Evolutionary conservation across 2,113 vertebrate genomes (phyloP).

Genomic region (Corapipo altera): DNA sequence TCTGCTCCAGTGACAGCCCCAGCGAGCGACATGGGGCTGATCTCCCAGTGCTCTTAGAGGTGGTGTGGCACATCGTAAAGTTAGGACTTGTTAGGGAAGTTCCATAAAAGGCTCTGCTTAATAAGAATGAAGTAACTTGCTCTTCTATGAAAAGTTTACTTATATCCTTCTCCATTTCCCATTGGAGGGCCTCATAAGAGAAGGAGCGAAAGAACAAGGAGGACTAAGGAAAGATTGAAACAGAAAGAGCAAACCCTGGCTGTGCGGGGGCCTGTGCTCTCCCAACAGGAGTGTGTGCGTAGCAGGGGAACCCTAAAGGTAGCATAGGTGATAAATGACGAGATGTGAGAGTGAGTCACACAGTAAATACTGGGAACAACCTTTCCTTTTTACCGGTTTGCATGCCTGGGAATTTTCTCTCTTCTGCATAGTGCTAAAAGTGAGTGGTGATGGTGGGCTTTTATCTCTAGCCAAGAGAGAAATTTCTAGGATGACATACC

Average conservation of each 20-base stretch:
- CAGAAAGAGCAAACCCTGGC: background rate
- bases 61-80: slow-evolving; percentile 13
- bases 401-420: background rate
- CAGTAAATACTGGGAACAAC: background rate
- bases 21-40: background rate
- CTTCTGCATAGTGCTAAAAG: background rate
- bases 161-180: background rate
- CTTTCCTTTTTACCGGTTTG: background rate
- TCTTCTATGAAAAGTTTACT: slow-evolving; percentile 1
- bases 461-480: slow-evolving; percentile 36
- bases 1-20: slow-evolving; percentile 25
- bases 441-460: slow-evolving; percentile 3
- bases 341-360: background rate
- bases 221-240: background rate
- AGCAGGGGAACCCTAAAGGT: background rate
- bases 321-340: background rate
- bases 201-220: background rate
- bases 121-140: slow-evolving; percentile 36
- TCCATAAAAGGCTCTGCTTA: slow-evolving; percentile 54
- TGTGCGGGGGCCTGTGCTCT: background rate
- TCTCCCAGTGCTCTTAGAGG: background rate
- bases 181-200: background rate
- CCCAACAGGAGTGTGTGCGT: background rate
- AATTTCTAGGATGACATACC: slow-evolving; percentile 3
- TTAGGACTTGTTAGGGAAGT: slow-evolving; percentile 57